phyloP scores from a whole-genome alignment of 2,797 vertebrate species.

The Melanotaenia boesemani region DNA sequence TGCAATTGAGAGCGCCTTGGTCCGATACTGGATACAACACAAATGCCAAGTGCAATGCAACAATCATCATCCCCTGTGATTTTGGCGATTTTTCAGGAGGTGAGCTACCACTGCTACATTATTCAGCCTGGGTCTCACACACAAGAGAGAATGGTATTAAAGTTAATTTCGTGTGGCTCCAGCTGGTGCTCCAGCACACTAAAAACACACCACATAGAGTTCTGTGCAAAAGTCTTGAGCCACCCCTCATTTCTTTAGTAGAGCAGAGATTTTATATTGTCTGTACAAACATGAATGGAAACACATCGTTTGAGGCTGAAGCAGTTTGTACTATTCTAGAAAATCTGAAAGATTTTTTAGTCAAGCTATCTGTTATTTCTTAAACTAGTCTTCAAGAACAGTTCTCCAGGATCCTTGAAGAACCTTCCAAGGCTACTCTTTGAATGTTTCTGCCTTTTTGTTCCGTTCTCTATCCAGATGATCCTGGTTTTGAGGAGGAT shows the following conservation, averaged over 20 bases:
- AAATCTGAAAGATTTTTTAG: too few species aligned
- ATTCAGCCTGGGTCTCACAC: conserved; percentile 63
- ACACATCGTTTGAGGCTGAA: not conserved
- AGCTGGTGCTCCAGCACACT: conserved; percentile 53
- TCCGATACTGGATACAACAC: conserved; percentile 73
- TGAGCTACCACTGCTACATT: conserved; percentile 62
- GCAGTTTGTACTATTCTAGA: too few species aligned
- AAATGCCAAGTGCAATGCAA: conserved; percentile 64
- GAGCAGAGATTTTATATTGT: too few species aligned
- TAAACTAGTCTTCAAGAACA: not conserved
- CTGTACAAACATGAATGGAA: too few species aligned
- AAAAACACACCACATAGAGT: conserved; percentile 42
- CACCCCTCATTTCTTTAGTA: not conserved
- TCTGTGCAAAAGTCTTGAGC: conserved; percentile 9
- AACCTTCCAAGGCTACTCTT: not conserved
- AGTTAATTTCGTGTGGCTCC: conserved; percentile 63
- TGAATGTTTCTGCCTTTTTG: too few species aligned
- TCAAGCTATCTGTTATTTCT: not conserved
- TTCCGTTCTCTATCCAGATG: not conserved
- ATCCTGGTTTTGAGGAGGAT: too few species aligned
- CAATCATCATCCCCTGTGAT: conserved; percentile 73
- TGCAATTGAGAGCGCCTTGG: conserved; percentile 74
- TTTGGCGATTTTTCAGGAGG: conserved; percentile 69
- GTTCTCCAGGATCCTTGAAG: not conserved
- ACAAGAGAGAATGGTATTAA: conserved; percentile 73